A percentile compares a stretch with the other conserved stretches of the same genome.
phyloP scores from a whole-genome alignment of 2,888 invertebrate genomes.

The Tuberolachnus salignus region DNA sequence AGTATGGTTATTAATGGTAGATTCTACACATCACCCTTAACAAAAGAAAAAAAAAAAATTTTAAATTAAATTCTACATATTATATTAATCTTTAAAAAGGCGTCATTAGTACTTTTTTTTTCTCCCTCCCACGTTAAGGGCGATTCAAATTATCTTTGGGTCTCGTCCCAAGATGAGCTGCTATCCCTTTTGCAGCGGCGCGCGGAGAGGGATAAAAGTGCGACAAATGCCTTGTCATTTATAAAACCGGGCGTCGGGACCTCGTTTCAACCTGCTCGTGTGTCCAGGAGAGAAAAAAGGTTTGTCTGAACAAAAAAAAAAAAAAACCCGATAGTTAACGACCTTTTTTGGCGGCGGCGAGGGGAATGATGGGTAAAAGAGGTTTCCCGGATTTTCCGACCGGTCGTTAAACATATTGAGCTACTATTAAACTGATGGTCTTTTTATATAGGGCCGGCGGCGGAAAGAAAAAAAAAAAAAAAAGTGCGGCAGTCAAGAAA shows the following conservation, averaged over 20 bases:
- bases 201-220: constrained; percentile 42
- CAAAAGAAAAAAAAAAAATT: constrained; percentile 23
- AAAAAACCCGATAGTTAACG: constrained; percentile 53
- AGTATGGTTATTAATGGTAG: constrained; percentile 37
- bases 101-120: constrained; percentile 56
- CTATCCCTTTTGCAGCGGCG: constrained; percentile 39
- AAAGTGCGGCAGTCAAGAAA: constrained; percentile 34
- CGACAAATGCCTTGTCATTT: constrained; percentile 56
- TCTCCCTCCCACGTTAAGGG: constrained; percentile 32
- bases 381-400: constrained; percentile 48
- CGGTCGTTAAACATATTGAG: constrained; percentile 55
- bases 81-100: constrained; percentile 54
- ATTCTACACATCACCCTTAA: constrained; percentile 35
- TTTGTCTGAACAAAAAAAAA: constrained; percentile 44
- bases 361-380: constrained; percentile 18
- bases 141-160: constrained; percentile 55
- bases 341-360: constrained; percentile 36
- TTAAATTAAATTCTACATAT: constrained; percentile 43
- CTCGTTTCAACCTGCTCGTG: constrained; percentile 54
- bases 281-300: constrained; percentile 49
- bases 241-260: constrained; percentile 49
- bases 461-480: constrained; percentile 24
- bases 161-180: constrained; percentile 49
- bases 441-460: constrained; percentile 37
- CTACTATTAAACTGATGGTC: constrained; percentile 54